Conservation (phyloP, 1,140 invertebrate species). For the Hydropsyche tenuis region DNA sequence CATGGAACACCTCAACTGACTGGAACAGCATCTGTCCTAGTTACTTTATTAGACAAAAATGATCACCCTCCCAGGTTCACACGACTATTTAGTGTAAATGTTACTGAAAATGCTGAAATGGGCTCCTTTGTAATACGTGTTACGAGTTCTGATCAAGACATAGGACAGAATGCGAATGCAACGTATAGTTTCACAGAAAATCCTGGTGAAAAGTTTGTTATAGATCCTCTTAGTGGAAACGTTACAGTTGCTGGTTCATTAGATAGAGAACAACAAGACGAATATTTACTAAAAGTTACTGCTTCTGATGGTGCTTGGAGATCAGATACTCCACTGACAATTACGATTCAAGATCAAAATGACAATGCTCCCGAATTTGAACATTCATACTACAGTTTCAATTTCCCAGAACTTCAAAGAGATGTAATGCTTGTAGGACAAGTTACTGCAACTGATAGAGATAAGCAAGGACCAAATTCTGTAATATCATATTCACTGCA, state of each 20-base stretch:
- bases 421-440: conserved; percentile 84
- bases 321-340: conserved; percentile 85
- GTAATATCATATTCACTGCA: conserved; percentile 90
- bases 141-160: conserved; percentile 88
- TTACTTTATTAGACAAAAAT: conserved; percentile 90
- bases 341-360: conserved; percentile 94
- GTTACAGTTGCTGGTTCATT: conserved; percentile 86
- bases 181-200: conserved; percentile 89
- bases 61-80: conserved; percentile 95
- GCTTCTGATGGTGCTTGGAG: conserved; percentile 90
- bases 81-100: conserved; percentile 89
- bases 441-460: conserved; percentile 85
- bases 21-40: conserved; percentile 82
- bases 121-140: conserved; percentile 92
- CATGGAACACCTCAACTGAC: conserved; percentile 82
- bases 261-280: conserved; percentile 89
- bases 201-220: conserved; percentile 86
- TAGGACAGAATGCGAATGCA: conserved; percentile 86
- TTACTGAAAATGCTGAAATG: conserved; percentile 93
- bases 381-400: conserved; percentile 85
- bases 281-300: conserved; percentile 86
- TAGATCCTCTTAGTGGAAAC: conserved; percentile 87
- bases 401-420: conserved; percentile 85
- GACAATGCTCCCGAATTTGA: conserved; percentile 94
- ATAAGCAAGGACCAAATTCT: conserved; percentile 94